phyloP scores from a whole-genome alignment of 2,888 invertebrate species.

The Lysandra coridon region DNA sequence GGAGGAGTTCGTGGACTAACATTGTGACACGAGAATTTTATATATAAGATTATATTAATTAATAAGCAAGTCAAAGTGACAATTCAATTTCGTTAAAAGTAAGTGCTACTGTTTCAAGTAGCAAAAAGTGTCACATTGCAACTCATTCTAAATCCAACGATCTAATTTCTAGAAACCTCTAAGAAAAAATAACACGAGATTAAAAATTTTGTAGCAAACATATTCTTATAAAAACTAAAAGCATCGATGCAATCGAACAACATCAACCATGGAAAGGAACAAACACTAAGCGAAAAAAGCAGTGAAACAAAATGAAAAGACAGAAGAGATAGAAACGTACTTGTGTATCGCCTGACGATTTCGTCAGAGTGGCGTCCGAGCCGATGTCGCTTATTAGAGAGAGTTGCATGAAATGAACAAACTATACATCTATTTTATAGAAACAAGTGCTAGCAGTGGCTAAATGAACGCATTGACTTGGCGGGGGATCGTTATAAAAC shows the following conservation, averaged over 20 bases:
- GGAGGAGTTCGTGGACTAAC: no score
- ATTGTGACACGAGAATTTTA: no score
- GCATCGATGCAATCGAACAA: constrained; percentile 36
- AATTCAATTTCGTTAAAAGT: neutral
- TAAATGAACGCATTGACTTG: constrained; percentile 33
- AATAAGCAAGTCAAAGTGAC: neutral
- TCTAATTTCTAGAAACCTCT: neutral
- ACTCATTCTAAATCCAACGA: neutral
- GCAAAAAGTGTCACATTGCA: neutral
- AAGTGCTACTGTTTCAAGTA: neutral
- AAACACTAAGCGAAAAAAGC: constrained; percentile 50
- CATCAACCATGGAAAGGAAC: constrained; percentile 42
- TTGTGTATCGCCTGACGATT: constrained; percentile 76
- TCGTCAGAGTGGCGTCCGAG: constrained; percentile 74
- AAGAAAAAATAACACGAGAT: constrained; percentile 2
- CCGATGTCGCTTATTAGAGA: constrained; percentile 78
- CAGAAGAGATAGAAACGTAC: constrained; percentile 63
- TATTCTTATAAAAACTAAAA: constrained; percentile 23
- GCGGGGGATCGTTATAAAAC: constrained; percentile 34
- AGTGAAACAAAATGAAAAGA: constrained; percentile 45
- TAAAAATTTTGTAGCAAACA: constrained; percentile 15
- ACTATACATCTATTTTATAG: constrained; percentile 76
- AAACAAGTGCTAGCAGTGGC: constrained; percentile 37
- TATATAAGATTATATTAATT: neutral
- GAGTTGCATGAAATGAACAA: constrained; percentile 81